phyloP scores from a whole-genome alignment of 2,113 vertebrate species.

The Lophochroa leadbeateri region DNA sequence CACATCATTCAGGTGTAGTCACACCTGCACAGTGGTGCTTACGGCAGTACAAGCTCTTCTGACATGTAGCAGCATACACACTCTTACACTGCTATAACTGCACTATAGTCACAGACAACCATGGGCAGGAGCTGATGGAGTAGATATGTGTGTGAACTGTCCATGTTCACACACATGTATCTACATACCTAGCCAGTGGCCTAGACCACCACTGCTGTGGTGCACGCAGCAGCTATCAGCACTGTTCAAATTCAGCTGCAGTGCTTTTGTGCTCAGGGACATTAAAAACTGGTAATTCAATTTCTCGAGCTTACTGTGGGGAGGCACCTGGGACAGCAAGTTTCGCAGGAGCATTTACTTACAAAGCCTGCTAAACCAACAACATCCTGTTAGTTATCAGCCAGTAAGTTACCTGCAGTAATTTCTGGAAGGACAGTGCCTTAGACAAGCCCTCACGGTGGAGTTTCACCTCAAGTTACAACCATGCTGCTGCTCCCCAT shows the following conservation, averaged over 20 bases:
- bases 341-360: neutral
- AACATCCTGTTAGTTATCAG: neutral
- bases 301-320: neutral
- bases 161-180: too few relatives aligned
- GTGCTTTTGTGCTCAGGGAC: neutral
- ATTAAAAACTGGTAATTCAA: neutral
- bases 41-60: accelerated
- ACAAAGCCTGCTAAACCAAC: neutral
- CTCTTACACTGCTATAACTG: neutral
- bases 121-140: neutral
- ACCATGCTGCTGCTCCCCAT: accelerated
- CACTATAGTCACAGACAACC: accelerated
- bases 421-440: neutral
- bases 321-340: neutral
- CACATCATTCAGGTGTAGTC: accelerated
- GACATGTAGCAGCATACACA: accelerated
- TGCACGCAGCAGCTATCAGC: neutral
- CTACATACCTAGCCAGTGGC: too few relatives aligned
- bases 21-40: neutral
- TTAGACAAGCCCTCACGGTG: neutral
- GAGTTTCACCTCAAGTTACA: neutral
- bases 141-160: accelerated
- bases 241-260: neutral
- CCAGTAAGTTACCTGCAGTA: too few relatives aligned
- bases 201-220: accelerated